Evolutionary conservation across 2,113 vertebrate genomes (phyloP).

Genomic region (Proteles cristata): DNA sequence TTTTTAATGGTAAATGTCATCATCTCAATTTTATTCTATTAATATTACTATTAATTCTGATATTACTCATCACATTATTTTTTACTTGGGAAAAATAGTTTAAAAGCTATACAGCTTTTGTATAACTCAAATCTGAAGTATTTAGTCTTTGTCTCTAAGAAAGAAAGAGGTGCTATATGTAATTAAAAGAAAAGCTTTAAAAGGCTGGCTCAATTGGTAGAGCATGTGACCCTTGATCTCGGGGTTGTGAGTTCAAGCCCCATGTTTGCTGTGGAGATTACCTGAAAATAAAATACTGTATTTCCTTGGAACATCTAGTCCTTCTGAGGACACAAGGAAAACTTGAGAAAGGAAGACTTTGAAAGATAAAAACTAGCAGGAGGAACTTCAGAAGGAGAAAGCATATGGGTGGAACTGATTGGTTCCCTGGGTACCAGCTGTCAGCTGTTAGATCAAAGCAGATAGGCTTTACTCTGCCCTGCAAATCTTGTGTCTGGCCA

Average conservation of each 20-base stretch:
- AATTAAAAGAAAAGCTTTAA: background rate
- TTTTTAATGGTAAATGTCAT: background rate
- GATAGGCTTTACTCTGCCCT: conserved; percentile 65
- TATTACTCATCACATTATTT: background rate
- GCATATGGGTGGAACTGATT: conserved; percentile 40
- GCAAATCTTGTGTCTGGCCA: conserved; percentile 68
- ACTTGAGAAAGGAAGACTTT: conserved; percentile 48
- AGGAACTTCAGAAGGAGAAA: conserved; percentile 47
- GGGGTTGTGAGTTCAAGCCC: background rate
- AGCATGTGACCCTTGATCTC: background rate
- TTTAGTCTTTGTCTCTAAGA: conserved; percentile 36
- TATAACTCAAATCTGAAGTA: conserved; percentile 54
- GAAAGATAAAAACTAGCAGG: conserved; percentile 51
- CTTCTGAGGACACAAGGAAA: conserved; percentile 26
- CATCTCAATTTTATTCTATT: background rate
- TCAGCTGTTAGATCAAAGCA: conserved; percentile 69
- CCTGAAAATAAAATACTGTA: background rate
- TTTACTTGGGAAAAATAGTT: conserved; percentile 6
- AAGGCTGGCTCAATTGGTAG: background rate
- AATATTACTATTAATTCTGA: background rate
- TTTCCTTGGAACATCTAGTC: conserved; percentile 26
- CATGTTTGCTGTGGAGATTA: no score
- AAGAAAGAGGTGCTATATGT: background rate
- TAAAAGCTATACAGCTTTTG: conserved; percentile 28
- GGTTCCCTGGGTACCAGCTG: conserved; percentile 61